Conservation (phyloP, 1,140 invertebrate species). For the Drosophila parvula region DNA sequence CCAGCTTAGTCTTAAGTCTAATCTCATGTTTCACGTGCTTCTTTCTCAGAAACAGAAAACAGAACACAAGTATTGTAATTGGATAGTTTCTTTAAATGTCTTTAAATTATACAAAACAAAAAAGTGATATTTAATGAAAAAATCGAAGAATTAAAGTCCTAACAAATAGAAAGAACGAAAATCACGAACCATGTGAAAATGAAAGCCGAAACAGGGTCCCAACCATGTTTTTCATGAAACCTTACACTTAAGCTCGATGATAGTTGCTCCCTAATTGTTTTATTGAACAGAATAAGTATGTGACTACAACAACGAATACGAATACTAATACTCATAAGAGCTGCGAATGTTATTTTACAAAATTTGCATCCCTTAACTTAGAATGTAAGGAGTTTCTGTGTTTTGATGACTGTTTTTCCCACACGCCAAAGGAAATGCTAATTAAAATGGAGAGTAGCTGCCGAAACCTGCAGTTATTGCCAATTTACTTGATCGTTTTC, state of each 20-base stretch:
- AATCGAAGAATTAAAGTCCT: neutral
- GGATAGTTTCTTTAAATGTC: neutral
- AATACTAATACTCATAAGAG: conserved; percentile 70
- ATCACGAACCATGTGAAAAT: neutral
- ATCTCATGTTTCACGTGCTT: neutral
- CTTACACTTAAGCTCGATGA: conserved; percentile 9
- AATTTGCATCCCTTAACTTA: conserved; percentile 6
- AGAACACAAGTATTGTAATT: neutral
- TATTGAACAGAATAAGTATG: conserved; percentile 29
- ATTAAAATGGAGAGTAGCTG: neutral
- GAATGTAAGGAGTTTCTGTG: conserved; percentile 23
- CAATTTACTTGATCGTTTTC: neutral
- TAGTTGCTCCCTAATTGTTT: conserved; percentile 11
- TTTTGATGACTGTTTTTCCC: conserved; percentile 50
- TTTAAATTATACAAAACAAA: neutral
- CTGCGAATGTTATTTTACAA: conserved; percentile 36
- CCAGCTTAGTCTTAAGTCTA: neutral
- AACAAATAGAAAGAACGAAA: too few species aligned
- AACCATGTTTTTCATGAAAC: conserved; percentile 6
- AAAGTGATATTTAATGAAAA: conserved; percentile 1
- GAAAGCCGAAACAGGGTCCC: neutral
- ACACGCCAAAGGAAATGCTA: neutral
- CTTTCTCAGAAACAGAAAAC: neutral
- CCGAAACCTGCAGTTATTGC: too few species aligned
- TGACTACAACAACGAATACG: conserved; percentile 30